Conservation (phyloP, 1,140 invertebrate species). For the Brachionus asplanchnoidis region DNA sequence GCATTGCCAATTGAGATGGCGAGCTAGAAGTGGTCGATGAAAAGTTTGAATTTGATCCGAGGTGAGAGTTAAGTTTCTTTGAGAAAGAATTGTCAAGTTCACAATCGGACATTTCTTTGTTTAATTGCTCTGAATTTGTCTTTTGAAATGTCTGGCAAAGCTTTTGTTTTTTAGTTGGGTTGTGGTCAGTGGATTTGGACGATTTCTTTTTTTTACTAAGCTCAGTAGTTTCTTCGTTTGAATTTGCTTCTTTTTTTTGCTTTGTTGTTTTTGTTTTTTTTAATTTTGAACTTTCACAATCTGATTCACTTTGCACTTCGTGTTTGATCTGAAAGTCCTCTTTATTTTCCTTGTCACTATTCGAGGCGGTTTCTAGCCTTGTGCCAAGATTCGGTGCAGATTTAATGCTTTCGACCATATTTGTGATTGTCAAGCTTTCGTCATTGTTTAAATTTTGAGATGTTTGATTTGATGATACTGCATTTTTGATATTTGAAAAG, state of each 20-base stretch:
- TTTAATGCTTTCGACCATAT: conserved; percentile 5
- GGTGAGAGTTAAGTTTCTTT: not conserved
- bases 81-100: not conserved
- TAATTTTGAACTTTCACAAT: not conserved
- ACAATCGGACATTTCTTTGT: not conserved
- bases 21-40: not conserved
- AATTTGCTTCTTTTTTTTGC: not conserved
- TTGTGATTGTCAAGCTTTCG: not conserved
- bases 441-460: not conserved
- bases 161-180: conserved; percentile 10
- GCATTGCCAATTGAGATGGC: not conserved
- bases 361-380: not conserved
- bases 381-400: not conserved
- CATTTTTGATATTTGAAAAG: not conserved
- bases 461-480: not conserved
- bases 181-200: not conserved
- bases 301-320: not conserved
- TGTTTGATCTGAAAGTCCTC: not conserved
- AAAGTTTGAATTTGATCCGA: not conserved
- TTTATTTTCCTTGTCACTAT: conserved; percentile 29
- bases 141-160: not conserved
- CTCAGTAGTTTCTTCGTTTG: not conserved
- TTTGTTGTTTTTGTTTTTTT: not conserved
- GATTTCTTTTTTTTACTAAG: not conserved
- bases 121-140: not conserved